phyloP scores from a whole-genome alignment of 2,113 vertebrate species.

The Coptodon rendalli region DNA sequence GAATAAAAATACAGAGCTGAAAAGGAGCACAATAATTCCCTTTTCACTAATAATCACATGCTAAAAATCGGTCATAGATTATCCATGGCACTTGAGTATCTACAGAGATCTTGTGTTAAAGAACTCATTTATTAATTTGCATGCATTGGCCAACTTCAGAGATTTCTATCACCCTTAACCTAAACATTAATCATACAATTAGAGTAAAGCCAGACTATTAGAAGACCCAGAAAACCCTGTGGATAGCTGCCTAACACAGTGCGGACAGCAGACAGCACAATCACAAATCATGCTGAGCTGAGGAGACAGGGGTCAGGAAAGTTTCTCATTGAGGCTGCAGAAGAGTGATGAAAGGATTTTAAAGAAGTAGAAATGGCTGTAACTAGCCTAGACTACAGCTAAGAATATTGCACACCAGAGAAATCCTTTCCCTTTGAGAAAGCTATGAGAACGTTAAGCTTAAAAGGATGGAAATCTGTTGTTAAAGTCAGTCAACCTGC shows the following conservation, averaged over 20 bases:
- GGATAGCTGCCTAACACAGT: not conserved
- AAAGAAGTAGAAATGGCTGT: not conserved
- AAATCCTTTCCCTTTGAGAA: not conserved
- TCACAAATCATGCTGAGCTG: not conserved
- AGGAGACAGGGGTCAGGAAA: not conserved
- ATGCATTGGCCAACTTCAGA: not conserved
- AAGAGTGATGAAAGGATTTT: not conserved
- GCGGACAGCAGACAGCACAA: not conserved
- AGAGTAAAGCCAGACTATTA: not conserved
- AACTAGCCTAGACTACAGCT: not conserved
- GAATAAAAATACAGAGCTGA: not conserved
- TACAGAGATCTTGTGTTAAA: not conserved
- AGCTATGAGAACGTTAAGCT: not conserved
- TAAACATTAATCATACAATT: not conserved
- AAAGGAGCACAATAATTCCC: not conserved
- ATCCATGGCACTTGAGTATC: not conserved
- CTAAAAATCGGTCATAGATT: not conserved
- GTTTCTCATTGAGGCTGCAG: not conserved
- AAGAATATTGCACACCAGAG: not conserved
- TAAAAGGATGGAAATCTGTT: not conserved
- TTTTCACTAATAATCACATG: not conserved
- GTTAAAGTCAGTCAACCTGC: not conserved
- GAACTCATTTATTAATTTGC: not conserved
- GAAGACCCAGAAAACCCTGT: not conserved
- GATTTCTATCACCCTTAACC: not conserved